Percentiles rank a stretch among this genome's conserved stretches.
phyloP scores from a whole-genome alignment of 2,888 invertebrate species.

The Bugulina stolonifera region DNA sequence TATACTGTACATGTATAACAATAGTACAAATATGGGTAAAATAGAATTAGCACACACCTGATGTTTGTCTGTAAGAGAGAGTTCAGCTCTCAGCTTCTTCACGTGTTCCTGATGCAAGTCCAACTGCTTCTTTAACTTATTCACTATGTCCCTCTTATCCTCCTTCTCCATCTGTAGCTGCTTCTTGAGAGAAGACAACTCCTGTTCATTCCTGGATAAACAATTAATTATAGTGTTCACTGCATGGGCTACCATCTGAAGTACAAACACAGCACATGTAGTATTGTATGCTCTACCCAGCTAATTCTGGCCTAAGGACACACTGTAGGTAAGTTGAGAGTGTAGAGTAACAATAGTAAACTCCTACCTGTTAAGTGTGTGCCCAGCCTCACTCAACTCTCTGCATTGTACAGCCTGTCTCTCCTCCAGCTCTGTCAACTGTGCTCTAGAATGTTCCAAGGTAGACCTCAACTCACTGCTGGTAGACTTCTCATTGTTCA shows the following conservation, averaged over 20 bases:
- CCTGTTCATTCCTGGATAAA: neutral
- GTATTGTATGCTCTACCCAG: no score
- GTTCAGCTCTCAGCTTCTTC: conserved; percentile 11
- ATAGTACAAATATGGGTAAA: no score
- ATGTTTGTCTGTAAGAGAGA: neutral
- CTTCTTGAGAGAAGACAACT: conserved; percentile 15
- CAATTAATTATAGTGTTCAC: neutral
- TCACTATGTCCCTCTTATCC: conserved; percentile 13
- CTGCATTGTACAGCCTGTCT: neutral
- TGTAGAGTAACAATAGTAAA: no score
- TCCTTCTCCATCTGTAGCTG: conserved; percentile 22
- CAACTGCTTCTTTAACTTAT: conserved; percentile 6
- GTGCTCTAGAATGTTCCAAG: neutral
- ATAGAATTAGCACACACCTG: conserved; percentile 8
- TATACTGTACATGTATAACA: no score
- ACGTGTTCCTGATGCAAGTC: conserved; percentile 10
- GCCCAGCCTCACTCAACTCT: neutral
- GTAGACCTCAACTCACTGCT: neutral
- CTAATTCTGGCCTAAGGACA: no score
- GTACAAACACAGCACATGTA: no score
- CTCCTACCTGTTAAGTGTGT: neutral
- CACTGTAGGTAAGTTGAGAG: no score
- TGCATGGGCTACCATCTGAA: no score
- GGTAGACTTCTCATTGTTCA: neutral
- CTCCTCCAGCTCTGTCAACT: neutral